These are phyloP conservation scores for Apostichopus japonicus DNA, from an alignment of 35 echinoderm and acorn worm species.

Conservation along the genomic window DNA sequence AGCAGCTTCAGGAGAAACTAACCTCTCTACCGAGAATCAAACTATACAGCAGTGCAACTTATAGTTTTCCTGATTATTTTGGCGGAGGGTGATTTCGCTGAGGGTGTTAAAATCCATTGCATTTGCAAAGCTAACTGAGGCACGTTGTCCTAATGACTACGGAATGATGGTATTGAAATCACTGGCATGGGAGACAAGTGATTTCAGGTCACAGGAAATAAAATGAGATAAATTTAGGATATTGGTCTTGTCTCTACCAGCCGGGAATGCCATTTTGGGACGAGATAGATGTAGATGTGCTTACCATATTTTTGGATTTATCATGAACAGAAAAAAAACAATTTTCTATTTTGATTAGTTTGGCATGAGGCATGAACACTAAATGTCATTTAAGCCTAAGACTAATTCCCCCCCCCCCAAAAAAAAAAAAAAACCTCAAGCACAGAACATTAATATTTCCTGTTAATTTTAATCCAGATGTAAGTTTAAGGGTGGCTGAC, in stretches of 20 bases:
- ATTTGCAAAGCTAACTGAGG: background rate
- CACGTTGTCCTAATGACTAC: background rate
- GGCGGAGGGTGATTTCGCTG: constrained; percentile 30
- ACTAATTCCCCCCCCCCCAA: too few relatives aligned
- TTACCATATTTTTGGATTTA: background rate
- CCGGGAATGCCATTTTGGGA: constrained; percentile 1
- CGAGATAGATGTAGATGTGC: constrained; percentile 21
- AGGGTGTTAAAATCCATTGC: constrained; percentile 29
- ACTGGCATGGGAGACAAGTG: constrained; percentile 22
- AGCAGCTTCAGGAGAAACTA: background rate
- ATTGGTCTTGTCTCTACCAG: constrained; percentile 17
- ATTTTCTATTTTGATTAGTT: background rate
- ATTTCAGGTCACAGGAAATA: constrained; percentile 40
- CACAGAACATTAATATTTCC: too few relatives aligned
- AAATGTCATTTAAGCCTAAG: too few relatives aligned
- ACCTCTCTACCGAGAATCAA: background rate
- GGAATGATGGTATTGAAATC: constrained; percentile 17
- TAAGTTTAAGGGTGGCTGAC: too few relatives aligned
- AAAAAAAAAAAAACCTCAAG: too few relatives aligned
- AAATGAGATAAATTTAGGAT: constrained; percentile 41
- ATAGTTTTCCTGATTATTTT: background rate
- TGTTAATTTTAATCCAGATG: too few relatives aligned
- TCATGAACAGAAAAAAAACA: background rate
- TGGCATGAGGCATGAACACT: too few relatives aligned
- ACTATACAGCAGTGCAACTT: background rate